A percentile compares a stretch with the other conserved stretches of the same genome.
phyloP scores from a whole-genome alignment of 1,140 invertebrate genomes.

The Armadillidium nasatum region DNA sequence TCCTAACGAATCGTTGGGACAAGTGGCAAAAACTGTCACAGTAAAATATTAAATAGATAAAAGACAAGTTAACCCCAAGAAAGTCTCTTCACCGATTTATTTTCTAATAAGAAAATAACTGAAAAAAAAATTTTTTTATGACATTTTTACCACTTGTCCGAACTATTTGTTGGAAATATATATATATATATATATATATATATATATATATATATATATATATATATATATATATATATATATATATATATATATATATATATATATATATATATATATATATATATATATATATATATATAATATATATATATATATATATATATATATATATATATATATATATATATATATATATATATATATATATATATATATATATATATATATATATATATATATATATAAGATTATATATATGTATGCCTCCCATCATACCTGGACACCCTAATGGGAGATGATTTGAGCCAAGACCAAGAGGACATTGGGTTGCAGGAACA shows the following conservation, averaged over 20 bases:
- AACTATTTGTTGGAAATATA: no score
- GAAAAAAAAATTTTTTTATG: no score
- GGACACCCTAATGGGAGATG: neutral
- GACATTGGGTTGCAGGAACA: neutral
- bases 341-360: slow-evolving; percentile 1
- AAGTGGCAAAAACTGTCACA: no score
- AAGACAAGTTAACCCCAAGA: no score
- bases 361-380: slow-evolving; percentile 13
- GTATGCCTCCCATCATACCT: neutral
- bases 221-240: slow-evolving; percentile 9
- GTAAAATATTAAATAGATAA: no score
- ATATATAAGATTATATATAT: no score
- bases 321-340: slow-evolving; percentile 13
- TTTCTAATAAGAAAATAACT: no score
- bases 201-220: slow-evolving; percentile 7
- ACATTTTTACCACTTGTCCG: no score
- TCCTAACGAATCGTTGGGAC: no score
- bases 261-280: slow-evolving; percentile 3
- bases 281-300: neutral
- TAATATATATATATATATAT: neutral
- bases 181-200: neutral
- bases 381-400: neutral
- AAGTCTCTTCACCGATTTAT: no score
- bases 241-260: slow-evolving; percentile 15
- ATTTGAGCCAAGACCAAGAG: neutral